Base-by-base conservation (phyloP, 2,113 vertebrate species). In the Phasianus colchicus region DNA sequence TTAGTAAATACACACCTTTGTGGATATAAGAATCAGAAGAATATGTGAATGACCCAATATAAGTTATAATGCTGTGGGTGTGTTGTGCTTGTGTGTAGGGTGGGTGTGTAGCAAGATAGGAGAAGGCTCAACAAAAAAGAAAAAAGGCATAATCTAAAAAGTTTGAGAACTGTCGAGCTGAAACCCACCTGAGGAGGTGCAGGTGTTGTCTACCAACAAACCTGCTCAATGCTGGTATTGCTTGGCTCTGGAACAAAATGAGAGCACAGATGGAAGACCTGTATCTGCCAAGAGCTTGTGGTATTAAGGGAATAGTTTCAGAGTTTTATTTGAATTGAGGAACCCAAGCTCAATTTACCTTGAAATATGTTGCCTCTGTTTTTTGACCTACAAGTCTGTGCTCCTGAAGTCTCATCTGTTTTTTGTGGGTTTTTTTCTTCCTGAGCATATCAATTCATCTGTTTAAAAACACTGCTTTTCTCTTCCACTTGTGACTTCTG, bases 1-100 rank as follows among this genome's bases (percentile, higher is more conserved):
- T 4, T 6, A 8, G 10, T 5, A 30, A 5, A 38, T 21, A 3
- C 2, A 21, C 3, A 8, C 5, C 50, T 60, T 21, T 0, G 1
- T 36, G 42, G 29, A 8, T 6, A 0, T 1, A n/a, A 16, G 50
- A 20, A 45, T 11, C 32, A 70, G 40, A 48, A 60, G 34, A 64
- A 19, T 4, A 1, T 18, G 6, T 40, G 22, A 40, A 5, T 8
- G 4, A 3, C 25, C 10, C 5, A 16, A 9, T 29, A 0, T 27
- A 15, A 13, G 27, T 13, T 66, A 32, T 34, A 3, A 50, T 61
- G 3, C 22, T 29, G 6, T 17, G 15, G 55, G 25, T 5, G 29
- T 22, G 14, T 11, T 32, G 34, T 13, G 20, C 6, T 0, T 2
- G 12, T 19, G 66, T 36, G 24, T 50, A 70, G 66, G 1, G 50